Percentiles rank a stretch among this genome's conserved stretches.
Conservation (phyloP, 1,140 invertebrate species). For the Scaptomyza montana region DNA sequence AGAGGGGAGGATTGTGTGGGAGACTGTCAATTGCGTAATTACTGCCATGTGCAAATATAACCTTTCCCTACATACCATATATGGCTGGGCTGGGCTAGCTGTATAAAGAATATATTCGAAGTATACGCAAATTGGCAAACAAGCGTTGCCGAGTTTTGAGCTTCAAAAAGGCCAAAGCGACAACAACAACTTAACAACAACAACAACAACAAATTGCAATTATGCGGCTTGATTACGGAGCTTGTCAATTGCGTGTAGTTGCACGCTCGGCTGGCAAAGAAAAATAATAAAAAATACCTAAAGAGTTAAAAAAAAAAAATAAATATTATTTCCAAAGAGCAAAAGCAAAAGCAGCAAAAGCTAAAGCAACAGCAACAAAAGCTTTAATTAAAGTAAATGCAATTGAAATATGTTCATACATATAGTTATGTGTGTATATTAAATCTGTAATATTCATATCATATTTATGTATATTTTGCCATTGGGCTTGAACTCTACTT, state of each 20-base stretch:
- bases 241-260: slow-evolving; percentile 51
- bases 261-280: slow-evolving; percentile 45
- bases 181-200: slow-evolving; percentile 24
- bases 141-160: slow-evolving; percentile 8
- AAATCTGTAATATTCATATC: not conserved
- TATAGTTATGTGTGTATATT: slow-evolving; percentile 1
- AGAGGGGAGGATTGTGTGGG: not conserved
- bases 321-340: slow-evolving; percentile 34
- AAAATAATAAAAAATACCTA: slow-evolving; percentile 5
- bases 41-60: slow-evolving; percentile 50
- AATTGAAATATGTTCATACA: not conserved
- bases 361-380: slow-evolving; percentile 4
- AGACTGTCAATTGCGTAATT: slow-evolving; percentile 69
- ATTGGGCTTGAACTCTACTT: slow-evolving; percentile 21
- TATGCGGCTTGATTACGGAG: slow-evolving; percentile 53
- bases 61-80: too few relatives aligned
- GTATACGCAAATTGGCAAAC: slow-evolving; percentile 74
- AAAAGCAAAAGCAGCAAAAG: slow-evolving; percentile 15
- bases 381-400: slow-evolving; percentile 18
- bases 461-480: slow-evolving; percentile 17
- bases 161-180: slow-evolving; percentile 18
- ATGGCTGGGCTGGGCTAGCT: slow-evolving; percentile 28
- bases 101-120: slow-evolving; percentile 68
- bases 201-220: slow-evolving; percentile 46
- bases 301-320: not conserved